Conservation (phyloP, 2,113 vertebrate species). For the Larimichthys polyactis region DNA sequence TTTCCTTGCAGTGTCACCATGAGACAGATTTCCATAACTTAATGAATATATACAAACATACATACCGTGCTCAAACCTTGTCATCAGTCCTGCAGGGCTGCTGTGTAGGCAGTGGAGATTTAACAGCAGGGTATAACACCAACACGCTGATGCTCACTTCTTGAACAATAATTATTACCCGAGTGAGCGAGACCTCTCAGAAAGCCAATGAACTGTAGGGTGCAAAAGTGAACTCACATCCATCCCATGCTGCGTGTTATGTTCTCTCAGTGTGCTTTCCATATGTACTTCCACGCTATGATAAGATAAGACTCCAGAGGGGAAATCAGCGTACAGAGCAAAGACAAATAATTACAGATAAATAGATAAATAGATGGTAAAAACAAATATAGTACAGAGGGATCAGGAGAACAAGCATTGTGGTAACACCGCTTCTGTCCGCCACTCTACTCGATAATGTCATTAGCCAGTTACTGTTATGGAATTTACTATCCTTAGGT, state of each 20-base stretch:
- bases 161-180: constrained; percentile 37
- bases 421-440: too few relatives aligned
- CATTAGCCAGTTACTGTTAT: too few relatives aligned
- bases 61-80: neutral
- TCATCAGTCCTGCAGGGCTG: constrained; percentile 33
- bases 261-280: constrained; percentile 35
- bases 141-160: constrained; percentile 42
- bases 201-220: constrained; percentile 30
- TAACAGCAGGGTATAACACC: constrained; percentile 33
- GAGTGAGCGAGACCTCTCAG: constrained; percentile 6
- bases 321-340: too few relatives aligned
- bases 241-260: constrained; percentile 41
- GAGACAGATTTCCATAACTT: neutral
- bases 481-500: too few relatives aligned
- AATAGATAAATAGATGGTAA: too few relatives aligned
- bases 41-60: neutral
- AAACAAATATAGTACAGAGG: too few relatives aligned
- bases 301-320: too few relatives aligned
- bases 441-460: too few relatives aligned
- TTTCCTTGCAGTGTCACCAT: neutral
- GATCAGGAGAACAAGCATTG: too few relatives aligned
- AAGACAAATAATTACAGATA: too few relatives aligned
- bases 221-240: constrained; percentile 43
- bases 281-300: neutral
- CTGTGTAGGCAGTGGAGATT: constrained; percentile 14